A percentile compares a stretch with the other conserved stretches of the same genome.
phyloP scores from a whole-genome alignment of 2,113 vertebrate genomes.

The Petaurus breviceps region DNA sequence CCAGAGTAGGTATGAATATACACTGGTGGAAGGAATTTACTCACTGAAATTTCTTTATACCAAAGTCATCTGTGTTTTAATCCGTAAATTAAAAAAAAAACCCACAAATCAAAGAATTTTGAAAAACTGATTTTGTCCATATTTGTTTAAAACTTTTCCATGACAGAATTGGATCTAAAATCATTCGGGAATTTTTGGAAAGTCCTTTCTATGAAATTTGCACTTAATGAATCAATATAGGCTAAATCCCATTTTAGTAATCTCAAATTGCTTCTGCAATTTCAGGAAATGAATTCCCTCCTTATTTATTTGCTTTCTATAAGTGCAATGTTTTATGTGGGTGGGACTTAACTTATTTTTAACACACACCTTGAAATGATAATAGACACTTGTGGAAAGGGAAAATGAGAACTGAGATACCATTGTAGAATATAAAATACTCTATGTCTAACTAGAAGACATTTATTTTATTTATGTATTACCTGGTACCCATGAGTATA shows the following conservation, averaged over 20 bases:
- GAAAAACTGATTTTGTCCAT: not conserved
- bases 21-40: not conserved
- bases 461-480: conserved; percentile 40
- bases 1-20: not conserved
- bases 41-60: not conserved
- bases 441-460: not conserved
- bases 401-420: not conserved
- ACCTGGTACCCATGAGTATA: conserved; percentile 32
- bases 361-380: not conserved
- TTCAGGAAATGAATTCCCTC: not conserved
- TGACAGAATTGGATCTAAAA: not conserved
- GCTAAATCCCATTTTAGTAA: conserved; percentile 5
- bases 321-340: not conserved
- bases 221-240: not conserved
- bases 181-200: not conserved
- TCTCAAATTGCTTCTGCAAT: conserved; percentile 31
- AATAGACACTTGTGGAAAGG: conserved; percentile 12
- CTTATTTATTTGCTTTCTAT: conserved; percentile 16
- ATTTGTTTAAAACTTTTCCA: not conserved
- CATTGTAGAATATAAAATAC: not conserved
- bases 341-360: conserved; percentile 10
- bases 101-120: not conserved
- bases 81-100: not conserved
- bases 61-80: not conserved
- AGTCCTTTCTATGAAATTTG: conserved; percentile 1